These are phyloP conservation scores for Gallinago media DNA, from an alignment of 2,113 vertebrate species.

Conservation along the genomic window DNA sequence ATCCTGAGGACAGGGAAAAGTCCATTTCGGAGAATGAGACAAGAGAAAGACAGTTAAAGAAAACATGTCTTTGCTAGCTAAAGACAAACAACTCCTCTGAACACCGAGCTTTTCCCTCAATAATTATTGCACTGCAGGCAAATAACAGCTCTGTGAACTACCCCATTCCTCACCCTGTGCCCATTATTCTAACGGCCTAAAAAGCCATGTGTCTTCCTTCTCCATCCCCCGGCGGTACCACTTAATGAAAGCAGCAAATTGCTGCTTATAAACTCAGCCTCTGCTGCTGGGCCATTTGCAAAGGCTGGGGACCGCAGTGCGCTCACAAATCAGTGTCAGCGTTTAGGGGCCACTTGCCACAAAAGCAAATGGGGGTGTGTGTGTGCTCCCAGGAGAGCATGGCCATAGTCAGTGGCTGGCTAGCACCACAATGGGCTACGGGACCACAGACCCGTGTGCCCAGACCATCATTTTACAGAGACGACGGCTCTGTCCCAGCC, in stretches of 20 bases:
- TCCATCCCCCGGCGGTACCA: not conserved
- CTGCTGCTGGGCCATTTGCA: not conserved
- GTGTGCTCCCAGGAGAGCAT: not conserved
- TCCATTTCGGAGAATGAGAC: not conserved
- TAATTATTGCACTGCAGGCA: not conserved
- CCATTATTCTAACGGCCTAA: not conserved
- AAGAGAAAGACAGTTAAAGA: not conserved
- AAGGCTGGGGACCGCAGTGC: not conserved
- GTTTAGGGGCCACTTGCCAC: not conserved
- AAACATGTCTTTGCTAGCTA: not conserved
- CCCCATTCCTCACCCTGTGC: not conserved
- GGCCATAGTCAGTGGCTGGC: not conserved
- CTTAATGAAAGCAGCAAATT: not conserved
- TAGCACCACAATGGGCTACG: not conserved
- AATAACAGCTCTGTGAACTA: not conserved
- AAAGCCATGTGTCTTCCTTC: not conserved
- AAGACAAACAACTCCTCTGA: not conserved
- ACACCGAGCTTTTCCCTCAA: not conserved
- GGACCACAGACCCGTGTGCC: fast-evolving
- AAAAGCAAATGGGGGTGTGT: not conserved
- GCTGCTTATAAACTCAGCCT: not conserved
- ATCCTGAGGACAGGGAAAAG: not conserved
- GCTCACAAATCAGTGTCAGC: not conserved
- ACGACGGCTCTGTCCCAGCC: not conserved
- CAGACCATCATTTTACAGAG: not conserved